Base-by-base conservation (phyloP, 2,113 vertebrate species). In the Rhagologus leucostigma region DNA sequence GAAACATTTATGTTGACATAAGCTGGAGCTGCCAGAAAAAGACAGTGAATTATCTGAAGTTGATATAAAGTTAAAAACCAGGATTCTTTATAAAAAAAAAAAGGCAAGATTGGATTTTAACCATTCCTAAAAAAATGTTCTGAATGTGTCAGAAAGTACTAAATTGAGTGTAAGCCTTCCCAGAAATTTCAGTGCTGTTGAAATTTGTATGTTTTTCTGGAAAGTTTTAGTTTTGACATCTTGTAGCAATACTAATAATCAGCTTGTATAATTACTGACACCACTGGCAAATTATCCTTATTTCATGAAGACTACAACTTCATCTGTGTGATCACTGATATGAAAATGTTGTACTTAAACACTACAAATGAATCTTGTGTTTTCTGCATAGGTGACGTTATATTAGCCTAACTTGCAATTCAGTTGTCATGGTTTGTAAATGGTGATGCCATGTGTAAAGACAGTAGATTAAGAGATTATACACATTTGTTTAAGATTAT, bases 31-130 rank as follows among this genome's bases (percentile, higher is more conserved):
- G 27, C 23, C 7, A 32, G 18, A 7, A 60, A 60, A 65, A 60
- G 7, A 24, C 15, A 44, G 4, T 1, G 0, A 65, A 21, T 55
- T 23, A 7, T 19, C 29, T 65, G 20, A 21, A 60, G 6, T 18
- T 41, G 9, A 32, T 26, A 32, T 3, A 30, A 55, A 64, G 8
- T 11, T 39, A 67, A 59, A 79, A 76, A 24, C 21, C 16, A 42
- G 26, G 6, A 7, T 56, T 47, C 3, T 17, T 46, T 9, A n/a
- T n/a, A n/a, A n/a, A n/a, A n/a, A n/a, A n/a, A n/a, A n/a, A 60
- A n/a, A n/a, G 19, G 3, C 2, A 71, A 62, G 6, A 2, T 3
- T 76, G 27, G 2, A 44, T 57, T 75, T 87, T 87, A 63, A 55
- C 3, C 4, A 59, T n/a, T 52, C 13, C 6, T 70, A 16, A 42